Evolutionary conservation across 2,113 vertebrate species (phyloP).

Genomic region (Protobothrops flavoviridis): DNA sequence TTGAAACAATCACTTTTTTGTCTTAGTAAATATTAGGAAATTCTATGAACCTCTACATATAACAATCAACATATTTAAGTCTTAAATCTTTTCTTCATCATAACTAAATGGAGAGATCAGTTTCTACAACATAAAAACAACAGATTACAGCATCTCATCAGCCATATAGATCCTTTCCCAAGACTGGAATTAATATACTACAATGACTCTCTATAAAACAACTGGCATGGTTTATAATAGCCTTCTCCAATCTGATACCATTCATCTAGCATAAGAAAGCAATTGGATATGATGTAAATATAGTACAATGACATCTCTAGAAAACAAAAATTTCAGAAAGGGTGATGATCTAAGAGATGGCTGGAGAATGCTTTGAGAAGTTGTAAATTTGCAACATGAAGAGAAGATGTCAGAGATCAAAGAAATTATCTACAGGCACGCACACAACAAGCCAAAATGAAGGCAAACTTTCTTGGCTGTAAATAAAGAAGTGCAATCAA

Average conservation of each 20-base stretch:
- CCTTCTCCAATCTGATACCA: neutral
- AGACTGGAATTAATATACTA: neutral
- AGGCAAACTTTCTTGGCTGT: slow-evolving; percentile 38
- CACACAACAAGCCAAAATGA: slow-evolving; percentile 62
- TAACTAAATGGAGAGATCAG: neutral
- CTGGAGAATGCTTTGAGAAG: slow-evolving; percentile 11
- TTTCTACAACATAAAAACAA: neutral
- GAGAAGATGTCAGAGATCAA: slow-evolving; percentile 20
- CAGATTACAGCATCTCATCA: neutral
- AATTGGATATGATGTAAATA: neutral
- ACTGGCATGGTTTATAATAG: neutral
- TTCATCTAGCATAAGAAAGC: neutral
- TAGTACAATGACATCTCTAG: neutral
- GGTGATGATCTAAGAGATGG: neutral
- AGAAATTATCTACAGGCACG: slow-evolving; percentile 53
- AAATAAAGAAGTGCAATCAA: slow-evolving; percentile 53
- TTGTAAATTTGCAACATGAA: slow-evolving; percentile 44
- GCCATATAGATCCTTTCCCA: neutral
- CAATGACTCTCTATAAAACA: neutral
- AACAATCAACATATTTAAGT: neutral
- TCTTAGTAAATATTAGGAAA: neutral
- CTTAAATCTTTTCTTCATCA: neutral
- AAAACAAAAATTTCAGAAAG: neutral
- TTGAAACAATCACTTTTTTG: neutral
- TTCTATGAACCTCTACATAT: neutral